Percentiles rank a stretch among this genome's conserved stretches.
Evolutionary conservation across 2,113 vertebrate species (phyloP).

Genomic region (Cervus canadensis): DNA sequence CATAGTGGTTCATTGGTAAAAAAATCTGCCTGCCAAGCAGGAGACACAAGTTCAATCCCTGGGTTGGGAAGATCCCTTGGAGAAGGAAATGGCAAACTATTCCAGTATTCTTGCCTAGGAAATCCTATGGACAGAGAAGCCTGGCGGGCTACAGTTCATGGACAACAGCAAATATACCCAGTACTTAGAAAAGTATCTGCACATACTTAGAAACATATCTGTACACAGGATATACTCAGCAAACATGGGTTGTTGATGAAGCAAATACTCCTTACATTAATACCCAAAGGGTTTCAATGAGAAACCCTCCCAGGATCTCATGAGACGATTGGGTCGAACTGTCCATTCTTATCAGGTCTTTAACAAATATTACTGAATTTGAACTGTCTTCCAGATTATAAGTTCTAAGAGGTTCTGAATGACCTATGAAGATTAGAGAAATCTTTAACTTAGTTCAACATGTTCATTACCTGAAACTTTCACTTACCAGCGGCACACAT

Average conservation of each 20-base stretch:
- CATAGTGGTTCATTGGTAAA: background rate
- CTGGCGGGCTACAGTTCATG: background rate
- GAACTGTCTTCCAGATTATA: background rate
- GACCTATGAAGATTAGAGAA: background rate
- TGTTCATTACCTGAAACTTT: background rate
- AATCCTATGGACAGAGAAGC: background rate
- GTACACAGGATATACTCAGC: background rate
- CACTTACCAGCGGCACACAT: conserved; percentile 76
- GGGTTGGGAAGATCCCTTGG: background rate
- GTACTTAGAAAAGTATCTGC: background rate
- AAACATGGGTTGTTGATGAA: background rate
- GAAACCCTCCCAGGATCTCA: background rate
- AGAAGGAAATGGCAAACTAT: background rate
- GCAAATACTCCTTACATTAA: background rate
- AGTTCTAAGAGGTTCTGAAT: background rate
- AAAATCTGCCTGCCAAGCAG: background rate
- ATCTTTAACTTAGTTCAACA: background rate
- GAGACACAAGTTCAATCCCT: background rate
- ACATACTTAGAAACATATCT: background rate
- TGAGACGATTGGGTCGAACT: background rate
- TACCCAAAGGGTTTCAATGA: background rate
- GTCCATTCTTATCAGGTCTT: background rate
- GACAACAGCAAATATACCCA: background rate
- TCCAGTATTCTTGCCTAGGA: background rate
- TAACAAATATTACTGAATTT: conserved; percentile 26